phyloP scores from a whole-genome alignment of 2,797 vertebrate genomes.

The Argentina silus region DNA sequence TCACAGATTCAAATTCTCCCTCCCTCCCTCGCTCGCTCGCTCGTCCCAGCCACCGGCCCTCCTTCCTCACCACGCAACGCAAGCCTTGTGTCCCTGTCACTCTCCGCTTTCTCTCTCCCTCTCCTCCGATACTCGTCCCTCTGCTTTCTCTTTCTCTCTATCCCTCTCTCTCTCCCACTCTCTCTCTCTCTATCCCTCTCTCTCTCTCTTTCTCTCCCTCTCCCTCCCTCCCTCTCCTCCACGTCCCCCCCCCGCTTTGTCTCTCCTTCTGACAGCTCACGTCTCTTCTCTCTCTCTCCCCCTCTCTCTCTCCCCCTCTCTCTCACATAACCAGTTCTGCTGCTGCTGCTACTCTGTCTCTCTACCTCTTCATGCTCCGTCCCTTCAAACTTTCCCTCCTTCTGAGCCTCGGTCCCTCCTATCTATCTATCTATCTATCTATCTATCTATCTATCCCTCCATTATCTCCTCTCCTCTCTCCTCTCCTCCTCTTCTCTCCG shows the following conservation, averaged over 20 bases:
- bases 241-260: constrained; percentile 59
- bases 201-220: constrained; percentile 33
- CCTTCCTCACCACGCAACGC: constrained; percentile 50
- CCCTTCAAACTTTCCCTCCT: not conserved
- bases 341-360: constrained; percentile 31
- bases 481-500: not conserved
- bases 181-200: constrained; percentile 58
- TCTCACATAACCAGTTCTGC: constrained; percentile 58
- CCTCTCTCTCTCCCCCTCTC: constrained; percentile 51
- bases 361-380: not conserved
- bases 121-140: not conserved
- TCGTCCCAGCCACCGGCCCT: constrained; percentile 48
- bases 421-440: not conserved
- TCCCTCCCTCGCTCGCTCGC: constrained; percentile 51
- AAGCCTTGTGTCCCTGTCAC: constrained; percentile 60
- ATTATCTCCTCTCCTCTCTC: not conserved
- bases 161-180: constrained; percentile 40
- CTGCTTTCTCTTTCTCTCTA: constrained; percentile 41
- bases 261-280: constrained; percentile 65
- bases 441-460: not conserved
- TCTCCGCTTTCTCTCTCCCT: constrained; percentile 29
- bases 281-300: constrained; percentile 39
- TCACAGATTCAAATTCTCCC: constrained; percentile 74
- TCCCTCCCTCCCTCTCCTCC: constrained; percentile 57
- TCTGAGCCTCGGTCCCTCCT: not conserved